Evolutionary conservation across 2,113 vertebrate species (phyloP).

Genomic region (Limanda limanda): DNA sequence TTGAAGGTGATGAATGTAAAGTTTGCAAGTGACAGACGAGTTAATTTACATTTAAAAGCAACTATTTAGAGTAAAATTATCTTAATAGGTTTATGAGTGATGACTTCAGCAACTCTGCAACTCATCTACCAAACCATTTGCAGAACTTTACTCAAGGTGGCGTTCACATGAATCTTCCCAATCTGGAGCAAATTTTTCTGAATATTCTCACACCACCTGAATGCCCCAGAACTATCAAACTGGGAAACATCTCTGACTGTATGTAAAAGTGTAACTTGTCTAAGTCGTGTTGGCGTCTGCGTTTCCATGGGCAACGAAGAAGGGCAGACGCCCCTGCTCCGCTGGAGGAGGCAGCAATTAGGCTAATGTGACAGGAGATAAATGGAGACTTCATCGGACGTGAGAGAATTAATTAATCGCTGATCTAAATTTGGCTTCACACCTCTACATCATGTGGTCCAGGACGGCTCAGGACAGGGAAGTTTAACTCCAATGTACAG

Average conservation of each 20-base stretch:
- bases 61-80: no score
- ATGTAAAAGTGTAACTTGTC: background rate
- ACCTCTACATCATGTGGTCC: slow-evolving; percentile 26
- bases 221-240: background rate
- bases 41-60: no score
- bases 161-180: no score
- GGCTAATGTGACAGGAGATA: slow-evolving; percentile 63
- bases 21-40: no score
- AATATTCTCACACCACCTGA: no score
- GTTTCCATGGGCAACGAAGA: slow-evolving; percentile 35
- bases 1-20: no score
- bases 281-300: background rate
- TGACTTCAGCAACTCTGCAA: no score
- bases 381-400: slow-evolving; percentile 61
- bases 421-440: slow-evolving; percentile 54
- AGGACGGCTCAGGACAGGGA: slow-evolving; percentile 6
- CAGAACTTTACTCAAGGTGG: no score
- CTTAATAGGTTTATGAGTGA: no score
- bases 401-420: slow-evolving; percentile 67
- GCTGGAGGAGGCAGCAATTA: slow-evolving; percentile 60
- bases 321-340: slow-evolving; percentile 57
- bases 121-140: no score
- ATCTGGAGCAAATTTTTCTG: no score
- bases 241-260: background rate
- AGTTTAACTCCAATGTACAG: slow-evolving; percentile 13